Evolutionary conservation across 2,113 vertebrate genomes (phyloP), one percentile per base, ranked within the genome.

Genomic region (Oryzias woworae): DNA sequence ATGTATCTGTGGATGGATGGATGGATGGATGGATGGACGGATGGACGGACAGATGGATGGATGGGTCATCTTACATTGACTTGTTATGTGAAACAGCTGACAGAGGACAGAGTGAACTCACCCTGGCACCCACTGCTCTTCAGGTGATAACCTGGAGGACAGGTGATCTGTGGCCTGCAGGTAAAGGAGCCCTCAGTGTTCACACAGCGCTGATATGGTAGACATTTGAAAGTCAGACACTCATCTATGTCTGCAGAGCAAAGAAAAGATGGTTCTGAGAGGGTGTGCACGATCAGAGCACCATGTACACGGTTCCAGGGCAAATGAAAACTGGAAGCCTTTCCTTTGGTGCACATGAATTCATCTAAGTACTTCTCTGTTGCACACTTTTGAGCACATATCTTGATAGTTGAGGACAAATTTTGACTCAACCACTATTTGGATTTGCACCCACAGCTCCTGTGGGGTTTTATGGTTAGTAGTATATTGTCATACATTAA

Each of bases 131-230:
- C 90, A 0, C 92, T 89, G 0, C 93, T 92, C 69, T 73, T 80
- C 42, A 92, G 81, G 58, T 83, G 83, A 57, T 91, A 94, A 54
- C 96, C 96, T 0, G 89, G 81, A 28, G 94, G 91, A 82, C 96
- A 98, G 46, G 77, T 90, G 66, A 94, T 69, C 13, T 92, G 89
- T 80, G 85, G 91, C 77, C 94, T 82, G 62, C 96, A 98, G 13
- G 71, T 86, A 81, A 96, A 96, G 1, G 95, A 95, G 10, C 95
- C 95, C 65, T 92, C 3, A 0, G 93, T 96, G 89, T 98, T 97
- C 60, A 95, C 62, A 1, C 96, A 98, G 82, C 82, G 92, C 85
- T 97, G 92, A 0, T 85, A 71, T 48, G 84, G 79, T 68, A 86
- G 89, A 82, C 96, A 98, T 0, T 88, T 94, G 87, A 97, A 95